Conservation (phyloP, 1,140 invertebrate genomes). For the Drosophila baimaii region DNA sequence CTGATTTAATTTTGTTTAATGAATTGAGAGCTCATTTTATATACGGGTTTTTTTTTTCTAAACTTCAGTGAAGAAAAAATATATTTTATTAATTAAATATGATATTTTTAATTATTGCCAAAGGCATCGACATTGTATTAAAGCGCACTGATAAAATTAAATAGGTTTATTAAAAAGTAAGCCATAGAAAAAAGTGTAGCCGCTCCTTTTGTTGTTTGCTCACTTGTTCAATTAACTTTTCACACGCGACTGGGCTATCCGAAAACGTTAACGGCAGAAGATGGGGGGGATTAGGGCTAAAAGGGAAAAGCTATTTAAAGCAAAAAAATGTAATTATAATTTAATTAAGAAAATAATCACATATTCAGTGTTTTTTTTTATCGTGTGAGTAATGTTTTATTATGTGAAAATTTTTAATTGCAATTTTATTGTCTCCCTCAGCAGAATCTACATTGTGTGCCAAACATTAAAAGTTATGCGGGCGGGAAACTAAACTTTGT, state of each 20-base stretch:
- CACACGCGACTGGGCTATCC: conserved; percentile 38
- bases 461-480: conserved; percentile 6
- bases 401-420: conserved; percentile 63
- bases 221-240: conserved; percentile 61
- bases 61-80: not conserved
- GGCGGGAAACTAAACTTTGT: conserved; percentile 4
- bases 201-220: conserved; percentile 32
- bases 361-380: conserved; percentile 21
- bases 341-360: conserved; percentile 78
- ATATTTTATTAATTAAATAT: not conserved
- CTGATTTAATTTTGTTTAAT: not conserved
- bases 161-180: conserved; percentile 16
- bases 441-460: conserved; percentile 4
- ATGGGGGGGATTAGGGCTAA: conserved; percentile 5
- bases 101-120: not conserved
- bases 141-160: conserved; percentile 10
- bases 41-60: not conserved
- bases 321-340: conserved; percentile 69
- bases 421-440: conserved; percentile 29
- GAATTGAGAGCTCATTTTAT: not conserved
- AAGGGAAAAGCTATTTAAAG: conserved; percentile 17
- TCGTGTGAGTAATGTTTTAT: conserved; percentile 48
- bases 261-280: not conserved
- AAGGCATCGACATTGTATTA: too few relatives aligned
- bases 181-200: conserved; percentile 9